phyloP scores from a whole-genome alignment of 1,140 invertebrate species.

The Aphelenchoides fujianensis region DNA sequence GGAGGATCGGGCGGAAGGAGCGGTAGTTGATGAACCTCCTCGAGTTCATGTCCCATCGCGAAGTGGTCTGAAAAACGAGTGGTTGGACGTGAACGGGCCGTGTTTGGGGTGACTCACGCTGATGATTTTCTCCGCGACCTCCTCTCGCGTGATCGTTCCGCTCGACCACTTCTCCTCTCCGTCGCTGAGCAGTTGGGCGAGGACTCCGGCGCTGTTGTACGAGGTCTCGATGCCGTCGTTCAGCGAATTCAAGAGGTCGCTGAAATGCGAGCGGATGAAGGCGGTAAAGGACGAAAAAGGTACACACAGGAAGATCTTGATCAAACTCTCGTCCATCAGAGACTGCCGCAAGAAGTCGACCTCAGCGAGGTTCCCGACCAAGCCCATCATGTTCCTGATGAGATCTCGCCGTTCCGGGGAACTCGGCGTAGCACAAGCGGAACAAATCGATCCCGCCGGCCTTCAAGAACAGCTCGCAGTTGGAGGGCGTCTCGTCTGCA shows the following conservation, averaged over 20 bases:
- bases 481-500: constrained; percentile 58
- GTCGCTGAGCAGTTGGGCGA: constrained; percentile 90
- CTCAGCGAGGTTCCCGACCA: constrained; percentile 92
- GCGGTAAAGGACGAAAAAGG: too few species aligned
- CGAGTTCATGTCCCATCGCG: constrained; percentile 79
- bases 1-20: constrained; percentile 62
- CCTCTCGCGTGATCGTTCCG: constrained; percentile 69
- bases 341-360: constrained; percentile 77
- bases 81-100: neutral
- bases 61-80: constrained; percentile 69
- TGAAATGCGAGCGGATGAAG: too few species aligned
- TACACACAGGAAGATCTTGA: constrained; percentile 73
- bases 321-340: constrained; percentile 79
- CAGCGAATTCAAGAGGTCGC: constrained; percentile 61
- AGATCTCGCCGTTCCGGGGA: constrained; percentile 49
- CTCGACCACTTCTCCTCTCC: constrained; percentile 78
- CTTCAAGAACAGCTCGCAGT: constrained; percentile 56
- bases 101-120: constrained; percentile 49
- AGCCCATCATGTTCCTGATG: constrained; percentile 65
- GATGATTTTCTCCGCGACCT: constrained; percentile 75
- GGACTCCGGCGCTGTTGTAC: constrained; percentile 91
- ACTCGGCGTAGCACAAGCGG: constrained; percentile 46
- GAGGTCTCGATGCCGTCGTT: constrained; percentile 91
- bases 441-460: constrained; percentile 51
- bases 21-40: constrained; percentile 93